Evolutionary conservation across 2,113 vertebrate genomes (phyloP).

Genomic region (Pteronura brasiliensis): DNA sequence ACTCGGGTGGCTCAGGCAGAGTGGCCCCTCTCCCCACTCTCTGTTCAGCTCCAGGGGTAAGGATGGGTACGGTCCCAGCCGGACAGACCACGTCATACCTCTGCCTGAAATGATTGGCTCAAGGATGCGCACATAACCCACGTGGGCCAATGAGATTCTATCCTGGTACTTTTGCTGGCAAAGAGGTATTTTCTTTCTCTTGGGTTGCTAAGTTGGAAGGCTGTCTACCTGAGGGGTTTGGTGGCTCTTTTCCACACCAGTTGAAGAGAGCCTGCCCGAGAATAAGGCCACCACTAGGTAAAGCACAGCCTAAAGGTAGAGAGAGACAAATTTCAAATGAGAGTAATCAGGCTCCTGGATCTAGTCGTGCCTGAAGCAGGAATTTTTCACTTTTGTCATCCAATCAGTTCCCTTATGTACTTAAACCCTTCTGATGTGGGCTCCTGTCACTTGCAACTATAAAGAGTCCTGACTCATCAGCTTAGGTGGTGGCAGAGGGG

Average conservation of each 20-base stretch:
- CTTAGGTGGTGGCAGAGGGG: neutral
- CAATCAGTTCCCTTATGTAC: neutral
- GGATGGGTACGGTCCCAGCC: neutral
- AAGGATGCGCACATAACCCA: neutral
- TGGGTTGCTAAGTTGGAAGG: neutral
- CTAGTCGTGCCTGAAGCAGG: neutral
- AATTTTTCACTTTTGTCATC: neutral
- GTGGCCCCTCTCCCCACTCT: neutral
- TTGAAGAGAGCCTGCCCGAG: neutral
- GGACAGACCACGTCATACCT: neutral
- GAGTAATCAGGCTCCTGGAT: neutral
- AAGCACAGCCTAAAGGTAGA: neutral
- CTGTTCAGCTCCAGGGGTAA: neutral
- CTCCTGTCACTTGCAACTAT: neutral
- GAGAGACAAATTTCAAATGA: neutral
- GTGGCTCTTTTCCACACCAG: neutral
- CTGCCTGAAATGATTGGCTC: neutral
- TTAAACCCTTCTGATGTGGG: neutral
- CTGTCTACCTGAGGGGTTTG: neutral
- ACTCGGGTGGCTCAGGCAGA: accelerated
- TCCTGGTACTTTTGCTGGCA: neutral
- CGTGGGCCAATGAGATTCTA: neutral
- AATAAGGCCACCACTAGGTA: neutral
- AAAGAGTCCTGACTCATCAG: neutral
- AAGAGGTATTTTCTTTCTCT: neutral